Base-by-base conservation (phyloP, 2,797 vertebrate genomes). In the Galagoides demidoff region DNA sequence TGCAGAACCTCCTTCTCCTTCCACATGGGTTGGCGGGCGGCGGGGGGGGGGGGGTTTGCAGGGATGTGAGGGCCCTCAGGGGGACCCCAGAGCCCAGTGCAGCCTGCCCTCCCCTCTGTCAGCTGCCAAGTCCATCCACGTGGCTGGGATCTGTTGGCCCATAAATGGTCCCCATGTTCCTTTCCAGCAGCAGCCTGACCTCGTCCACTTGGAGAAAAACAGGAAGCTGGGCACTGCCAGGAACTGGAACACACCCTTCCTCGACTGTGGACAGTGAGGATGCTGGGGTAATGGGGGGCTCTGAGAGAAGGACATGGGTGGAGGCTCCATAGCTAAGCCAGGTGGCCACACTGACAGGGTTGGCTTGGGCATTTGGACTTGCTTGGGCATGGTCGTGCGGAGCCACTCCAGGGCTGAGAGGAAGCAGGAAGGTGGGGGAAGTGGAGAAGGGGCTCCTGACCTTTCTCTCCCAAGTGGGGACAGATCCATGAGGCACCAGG, bases 191-290 rank as follows among this genome's bases (percentile, higher is more conserved):
- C 37, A 74, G 84, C 66, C 85, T 96, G 96, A 96, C 93, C 95
- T 95, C 17, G 81, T 96, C 89, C 74, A 88, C 70, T 95, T 94
- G 79, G 79, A 97, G 95, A 95, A 97, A 97, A 98, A 97, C 96
- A 97, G 97, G 97, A 98, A 97, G 77, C 84, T 88, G 77, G 85
- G 52, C 84, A 97, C 74, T 96, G 92, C 96, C 95, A 95, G 95
- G 88, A 97, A 92, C 89, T 2, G 1, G 86, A 90, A 89, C 82
- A 95, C 78, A 31, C 79, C 90, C 92, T 97, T 97, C 88, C 94
- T 95, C 55, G 2, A 76, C 59, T 25, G 78, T 71, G 82, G 86
- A 34, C 55, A 77, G 63, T 0, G 22, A 92, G 92, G 85, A 66
- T 37, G 22, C 68, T 71, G 74, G 22, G 2, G n/a, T 59, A 34